Evolutionary conservation across 1,140 invertebrate species (phyloP).

Genomic region (Pogonomyrmex barbatus): DNA sequence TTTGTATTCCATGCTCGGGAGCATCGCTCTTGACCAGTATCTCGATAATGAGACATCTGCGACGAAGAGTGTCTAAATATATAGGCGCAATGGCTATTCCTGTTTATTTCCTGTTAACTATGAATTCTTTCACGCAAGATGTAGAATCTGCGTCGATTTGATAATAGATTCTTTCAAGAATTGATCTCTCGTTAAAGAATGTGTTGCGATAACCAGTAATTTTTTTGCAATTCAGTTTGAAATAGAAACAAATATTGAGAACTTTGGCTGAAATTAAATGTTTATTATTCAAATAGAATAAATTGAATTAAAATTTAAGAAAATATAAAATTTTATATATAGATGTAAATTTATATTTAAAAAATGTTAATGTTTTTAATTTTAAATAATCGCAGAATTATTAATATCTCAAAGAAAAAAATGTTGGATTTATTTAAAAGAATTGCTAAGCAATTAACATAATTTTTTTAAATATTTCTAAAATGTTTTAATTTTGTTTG

Average conservation of each 20-base stretch:
- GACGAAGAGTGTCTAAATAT: slow-evolving; percentile 14
- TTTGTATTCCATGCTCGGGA: slow-evolving; percentile 40
- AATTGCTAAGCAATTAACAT: background rate
- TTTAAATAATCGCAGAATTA: background rate
- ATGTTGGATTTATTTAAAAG: background rate
- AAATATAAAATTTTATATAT: background rate
- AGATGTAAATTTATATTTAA: background rate
- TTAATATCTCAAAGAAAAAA: background rate
- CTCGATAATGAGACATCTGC: slow-evolving; percentile 46
- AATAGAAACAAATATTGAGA: background rate
- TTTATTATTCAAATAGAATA: background rate
- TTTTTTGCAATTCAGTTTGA: background rate
- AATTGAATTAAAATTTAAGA: background rate
- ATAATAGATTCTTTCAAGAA: background rate
- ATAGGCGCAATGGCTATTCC: slow-evolving; percentile 14
- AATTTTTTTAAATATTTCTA: background rate
- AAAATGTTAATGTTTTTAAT: background rate
- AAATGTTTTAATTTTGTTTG: background rate
- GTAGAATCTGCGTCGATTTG: too few relatives aligned
- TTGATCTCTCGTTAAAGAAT: background rate
- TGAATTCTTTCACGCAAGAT: background rate
- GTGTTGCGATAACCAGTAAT: background rate
- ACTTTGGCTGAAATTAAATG: background rate
- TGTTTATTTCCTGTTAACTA: slow-evolving; percentile 24
- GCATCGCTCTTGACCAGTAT: slow-evolving; percentile 36